Conservation (phyloP, 2,888 invertebrate species). For the Hoplodrina ambigua region DNA sequence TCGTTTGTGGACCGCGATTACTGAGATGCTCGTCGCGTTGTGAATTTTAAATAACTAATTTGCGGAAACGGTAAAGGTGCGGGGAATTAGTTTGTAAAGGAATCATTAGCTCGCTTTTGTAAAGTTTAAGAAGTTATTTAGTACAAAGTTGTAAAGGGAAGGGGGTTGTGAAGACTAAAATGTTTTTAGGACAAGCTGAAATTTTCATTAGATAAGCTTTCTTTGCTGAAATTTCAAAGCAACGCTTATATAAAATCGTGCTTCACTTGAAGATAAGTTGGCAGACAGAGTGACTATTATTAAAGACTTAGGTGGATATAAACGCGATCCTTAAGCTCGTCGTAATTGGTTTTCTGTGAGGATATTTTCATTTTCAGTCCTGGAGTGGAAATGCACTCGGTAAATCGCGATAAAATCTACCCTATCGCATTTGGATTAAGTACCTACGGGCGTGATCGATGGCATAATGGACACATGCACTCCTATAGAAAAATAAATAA, state of each 20-base stretch:
- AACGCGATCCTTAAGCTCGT: slow-evolving; percentile 25
- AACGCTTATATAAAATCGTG: not conserved
- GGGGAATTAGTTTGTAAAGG: slow-evolving; percentile 56
- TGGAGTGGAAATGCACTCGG: slow-evolving; percentile 44
- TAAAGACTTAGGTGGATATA: not conserved
- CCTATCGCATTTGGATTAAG: slow-evolving; percentile 53
- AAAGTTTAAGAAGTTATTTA: slow-evolving; percentile 19
- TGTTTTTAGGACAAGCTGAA: not conserved
- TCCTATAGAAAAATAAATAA: not conserved
- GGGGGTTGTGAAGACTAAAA: not conserved
- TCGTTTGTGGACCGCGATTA: slow-evolving; percentile 68
- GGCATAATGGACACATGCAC: slow-evolving; percentile 19
- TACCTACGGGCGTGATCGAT: slow-evolving; percentile 48
- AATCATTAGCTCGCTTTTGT: slow-evolving; percentile 47
- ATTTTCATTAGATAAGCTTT: slow-evolving; percentile 1
- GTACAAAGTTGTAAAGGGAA: slow-evolving; percentile 26
- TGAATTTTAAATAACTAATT: slow-evolving; percentile 76
- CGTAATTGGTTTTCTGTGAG: slow-evolving; percentile 47
- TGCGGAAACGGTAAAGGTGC: slow-evolving; percentile 57
- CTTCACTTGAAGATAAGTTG: not conserved
- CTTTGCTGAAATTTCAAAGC: not conserved
- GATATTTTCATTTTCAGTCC: slow-evolving; percentile 42
- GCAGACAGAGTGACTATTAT: not conserved
- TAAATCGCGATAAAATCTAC: slow-evolving; percentile 55
- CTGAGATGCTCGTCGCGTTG: slow-evolving; percentile 56